Conservation (phyloP, 2,113 vertebrate genomes). For the Ascaphus truei region DNA sequence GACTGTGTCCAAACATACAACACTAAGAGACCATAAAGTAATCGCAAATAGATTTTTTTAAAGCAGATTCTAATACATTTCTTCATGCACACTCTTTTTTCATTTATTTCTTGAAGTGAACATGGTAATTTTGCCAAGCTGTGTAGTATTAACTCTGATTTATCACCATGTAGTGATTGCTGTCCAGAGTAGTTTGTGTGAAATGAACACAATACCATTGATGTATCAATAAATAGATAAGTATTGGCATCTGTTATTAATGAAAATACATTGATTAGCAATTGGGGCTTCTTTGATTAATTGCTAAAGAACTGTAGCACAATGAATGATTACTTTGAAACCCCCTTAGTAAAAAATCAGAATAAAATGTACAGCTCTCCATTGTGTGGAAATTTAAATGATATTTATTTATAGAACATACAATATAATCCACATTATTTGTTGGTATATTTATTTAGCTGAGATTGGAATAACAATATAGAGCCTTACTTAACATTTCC, state of each 20-base stretch:
- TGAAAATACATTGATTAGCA: conserved; percentile 30
- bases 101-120: too few species aligned
- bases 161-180: too few species aligned
- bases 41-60: too few species aligned
- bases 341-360: conserved; percentile 5
- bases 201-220: neutral
- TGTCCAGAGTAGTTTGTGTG: neutral
- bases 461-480: conserved; percentile 23
- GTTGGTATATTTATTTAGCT: conserved; percentile 9
- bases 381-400: conserved; percentile 17
- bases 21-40: too few species aligned
- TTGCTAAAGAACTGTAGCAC: neutral
- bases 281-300: conserved; percentile 21
- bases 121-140: too few species aligned
- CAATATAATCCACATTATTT: conserved; percentile 1
- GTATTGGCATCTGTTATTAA: conserved; percentile 29
- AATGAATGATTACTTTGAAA: neutral
- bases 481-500: conserved; percentile 21
- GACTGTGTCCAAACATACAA: too few species aligned
- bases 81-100: too few species aligned
- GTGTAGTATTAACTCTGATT: too few species aligned
- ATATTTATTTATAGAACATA: neutral
- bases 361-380: conserved; percentile 12
- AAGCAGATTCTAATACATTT: too few species aligned
- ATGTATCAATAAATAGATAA: conserved; percentile 18